These are phyloP conservation scores for Dipodomys merriami DNA, from an alignment of 2,113 vertebrate species.

Conservation along the genomic window DNA sequence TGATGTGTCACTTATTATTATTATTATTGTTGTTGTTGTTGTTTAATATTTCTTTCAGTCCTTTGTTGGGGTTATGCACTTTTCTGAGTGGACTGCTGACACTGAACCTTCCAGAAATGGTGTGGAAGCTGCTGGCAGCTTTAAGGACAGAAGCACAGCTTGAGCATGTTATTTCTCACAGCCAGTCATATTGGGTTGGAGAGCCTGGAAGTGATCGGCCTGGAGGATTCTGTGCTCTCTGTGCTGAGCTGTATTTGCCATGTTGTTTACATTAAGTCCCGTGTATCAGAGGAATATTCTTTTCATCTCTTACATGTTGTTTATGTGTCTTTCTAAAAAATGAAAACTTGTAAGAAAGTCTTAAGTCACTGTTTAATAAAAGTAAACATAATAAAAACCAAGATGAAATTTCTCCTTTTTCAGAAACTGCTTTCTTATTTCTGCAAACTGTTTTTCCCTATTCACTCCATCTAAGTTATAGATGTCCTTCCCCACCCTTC, in stretches of 20 bases:
- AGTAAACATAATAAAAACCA: constrained; percentile 59
- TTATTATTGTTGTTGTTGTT: constrained; percentile 26
- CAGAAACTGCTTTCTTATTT: neutral
- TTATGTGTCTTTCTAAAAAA: constrained; percentile 60
- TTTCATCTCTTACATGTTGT: constrained; percentile 31
- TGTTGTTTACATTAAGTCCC: constrained; percentile 48
- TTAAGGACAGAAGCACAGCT: constrained; percentile 90
- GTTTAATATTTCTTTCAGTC: constrained; percentile 86
- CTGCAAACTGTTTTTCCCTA: neutral
- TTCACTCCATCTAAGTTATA: neutral
- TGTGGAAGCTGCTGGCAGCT: constrained; percentile 89
- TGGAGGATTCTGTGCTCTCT: neutral
- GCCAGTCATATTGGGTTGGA: constrained; percentile 57
- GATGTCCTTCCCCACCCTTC: neutral
- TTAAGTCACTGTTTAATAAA: constrained; percentile 66
- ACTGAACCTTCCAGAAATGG: constrained; percentile 92
- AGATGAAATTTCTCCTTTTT: constrained; percentile 21
- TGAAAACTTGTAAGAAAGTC: constrained; percentile 66
- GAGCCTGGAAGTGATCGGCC: constrained; percentile 80
- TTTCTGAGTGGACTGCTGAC: constrained; percentile 91
- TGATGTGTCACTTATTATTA: neutral
- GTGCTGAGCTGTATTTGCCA: too few relatives aligned
- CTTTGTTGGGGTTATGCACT: constrained; percentile 92
- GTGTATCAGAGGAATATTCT: constrained; percentile 50
- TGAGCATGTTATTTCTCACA: constrained; percentile 71